A percentile compares a stretch with the other conserved stretches of the same genome.
These are phyloP conservation scores for Sebastes iracundus DNA, from an alignment of 2,797 vertebrate species.

Conservation along the genomic window DNA sequence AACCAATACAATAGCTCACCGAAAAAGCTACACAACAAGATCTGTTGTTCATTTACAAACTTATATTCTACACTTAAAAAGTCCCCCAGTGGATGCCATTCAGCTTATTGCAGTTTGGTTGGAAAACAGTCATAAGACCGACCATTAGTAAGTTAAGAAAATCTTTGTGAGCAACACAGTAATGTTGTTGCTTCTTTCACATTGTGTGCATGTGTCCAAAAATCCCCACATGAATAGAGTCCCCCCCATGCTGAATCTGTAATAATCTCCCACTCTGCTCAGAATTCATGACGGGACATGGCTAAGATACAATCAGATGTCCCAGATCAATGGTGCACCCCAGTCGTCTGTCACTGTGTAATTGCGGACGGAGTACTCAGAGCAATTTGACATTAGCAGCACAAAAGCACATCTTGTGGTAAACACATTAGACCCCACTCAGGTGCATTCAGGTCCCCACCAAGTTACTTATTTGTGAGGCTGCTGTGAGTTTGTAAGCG, in stretches of 20 bases:
- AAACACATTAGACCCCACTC: constrained; percentile 17
- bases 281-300: neutral
- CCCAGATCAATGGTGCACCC: constrained; percentile 1
- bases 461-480: neutral
- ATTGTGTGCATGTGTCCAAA: neutral
- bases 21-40: neutral
- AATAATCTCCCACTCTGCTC: constrained; percentile 1
- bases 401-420: constrained; percentile 8
- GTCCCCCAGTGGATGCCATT: neutral
- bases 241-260: neutral
- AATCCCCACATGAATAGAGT: neutral
- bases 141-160: neutral
- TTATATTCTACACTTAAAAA: neutral
- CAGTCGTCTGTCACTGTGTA: neutral
- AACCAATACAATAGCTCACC: neutral
- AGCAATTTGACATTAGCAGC: constrained; percentile 10
- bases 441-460: neutral
- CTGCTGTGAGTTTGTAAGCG: neutral
- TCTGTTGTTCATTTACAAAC: neutral
- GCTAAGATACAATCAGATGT: constrained; percentile 7
- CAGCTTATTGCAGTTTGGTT: neutral
- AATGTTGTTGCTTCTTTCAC: neutral
- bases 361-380: neutral
- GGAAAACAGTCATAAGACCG: neutral
- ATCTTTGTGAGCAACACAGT: neutral